Evolutionary conservation across 2,888 invertebrate species (phyloP), one percentile per base, ranked within the genome.

Genomic region (Synergus gifuensis): DNA sequence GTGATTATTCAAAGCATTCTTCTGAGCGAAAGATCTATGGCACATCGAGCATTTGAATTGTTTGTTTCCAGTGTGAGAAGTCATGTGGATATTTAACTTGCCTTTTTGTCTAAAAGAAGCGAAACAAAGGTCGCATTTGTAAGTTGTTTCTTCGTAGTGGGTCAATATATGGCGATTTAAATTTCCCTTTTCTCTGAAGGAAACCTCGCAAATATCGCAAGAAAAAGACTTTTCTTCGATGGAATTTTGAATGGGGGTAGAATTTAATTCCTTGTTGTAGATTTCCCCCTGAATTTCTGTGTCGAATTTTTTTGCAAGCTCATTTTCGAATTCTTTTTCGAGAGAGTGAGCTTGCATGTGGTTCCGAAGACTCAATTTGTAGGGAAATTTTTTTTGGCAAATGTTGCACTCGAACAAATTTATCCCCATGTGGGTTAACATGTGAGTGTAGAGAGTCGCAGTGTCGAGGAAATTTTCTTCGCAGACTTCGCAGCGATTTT

Each of bases 341-440:
- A 18, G 14, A 4, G 40, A 67, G 60, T 88, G 87, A 9, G 82
- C 85, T 79, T 91, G 90, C 86, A 91, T 89, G 78, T 91, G 91
- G 83, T 87, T 90, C 36, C 90, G 86, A 67, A 91, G 82, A 79
- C 89, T 88, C 89, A 89, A 90, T 69, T 91, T 91, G 78, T 90
- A 90, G 14, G 90, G 87, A 54, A 91, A 91, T 76, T 87, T 85
- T 83, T 91, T 91, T 60, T 90, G 89, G 78, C 91, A 91, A 16
- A 91, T 83, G 46, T 89, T 89, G 79, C 91, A 91, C 58, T 91
- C 90, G 11, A 90, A 81, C 7, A 89, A 89, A 67, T 85, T 91
- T 89, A 90, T 90, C 0, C 91, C 90, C 5, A 91, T 89, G 69
- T 91, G 91, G 1, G 87, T 90, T 40, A 91, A 76, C 90, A 91